phyloP scores from a whole-genome alignment of 2,113 vertebrate genomes.

The Neolamprologus caudopunctatus region DNA sequence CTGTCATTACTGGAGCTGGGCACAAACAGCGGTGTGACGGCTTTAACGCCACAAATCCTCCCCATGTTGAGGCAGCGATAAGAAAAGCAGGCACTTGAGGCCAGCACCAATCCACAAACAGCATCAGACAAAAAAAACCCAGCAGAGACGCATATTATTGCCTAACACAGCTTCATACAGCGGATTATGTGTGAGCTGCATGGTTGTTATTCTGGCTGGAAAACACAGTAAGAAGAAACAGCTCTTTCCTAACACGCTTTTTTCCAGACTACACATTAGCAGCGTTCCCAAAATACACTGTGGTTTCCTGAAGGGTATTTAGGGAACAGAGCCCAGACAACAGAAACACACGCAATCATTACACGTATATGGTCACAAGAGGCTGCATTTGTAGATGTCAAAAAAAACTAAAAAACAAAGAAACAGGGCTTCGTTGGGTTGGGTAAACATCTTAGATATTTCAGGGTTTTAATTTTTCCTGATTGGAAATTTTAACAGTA shows the following conservation, averaged over 20 bases:
- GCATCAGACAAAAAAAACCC: background rate
- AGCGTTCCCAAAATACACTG: slow-evolving; percentile 33
- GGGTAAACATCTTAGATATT: background rate
- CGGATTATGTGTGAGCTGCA: background rate
- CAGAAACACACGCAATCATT: background rate
- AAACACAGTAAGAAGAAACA: background rate
- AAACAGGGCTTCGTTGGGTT: background rate
- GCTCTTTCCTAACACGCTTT: background rate
- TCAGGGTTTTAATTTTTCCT: background rate
- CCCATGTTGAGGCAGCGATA: background rate
- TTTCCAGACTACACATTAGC: background rate
- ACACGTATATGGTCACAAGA: background rate
- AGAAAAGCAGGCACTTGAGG: background rate
- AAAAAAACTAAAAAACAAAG: background rate
- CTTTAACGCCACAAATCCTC: background rate
- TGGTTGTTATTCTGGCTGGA: background rate
- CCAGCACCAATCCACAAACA: background rate
- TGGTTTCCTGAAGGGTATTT: slow-evolving; percentile 8
- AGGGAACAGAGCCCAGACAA: slow-evolving; percentile 5
- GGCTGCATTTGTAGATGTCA: background rate
- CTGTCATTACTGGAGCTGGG: background rate
- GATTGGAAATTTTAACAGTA: background rate
- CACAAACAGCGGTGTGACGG: background rate
- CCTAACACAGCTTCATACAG: background rate
- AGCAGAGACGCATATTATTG: background rate